These are phyloP conservation scores for Litoditis marina DNA, from an alignment of 2,888 invertebrate species.

Conservation along the genomic window DNA sequence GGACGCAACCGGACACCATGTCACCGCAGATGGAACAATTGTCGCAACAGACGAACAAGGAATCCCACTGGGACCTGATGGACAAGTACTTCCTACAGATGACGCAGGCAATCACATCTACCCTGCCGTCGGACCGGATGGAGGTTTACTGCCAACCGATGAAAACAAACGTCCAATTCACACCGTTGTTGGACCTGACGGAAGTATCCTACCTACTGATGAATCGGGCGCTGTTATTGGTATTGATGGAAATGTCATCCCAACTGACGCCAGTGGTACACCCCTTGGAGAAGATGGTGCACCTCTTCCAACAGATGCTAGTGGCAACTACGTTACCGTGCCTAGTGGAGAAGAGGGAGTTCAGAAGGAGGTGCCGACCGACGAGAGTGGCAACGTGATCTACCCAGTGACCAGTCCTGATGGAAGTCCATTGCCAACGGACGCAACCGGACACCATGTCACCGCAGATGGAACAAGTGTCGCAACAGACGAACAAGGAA, in stretches of 20 bases:
- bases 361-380: constrained; percentile 19
- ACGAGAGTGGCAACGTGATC: constrained; percentile 4
- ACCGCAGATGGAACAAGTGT: constrained; percentile 24
- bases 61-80: constrained; percentile 23
- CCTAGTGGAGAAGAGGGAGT: constrained; percentile 18
- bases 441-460: constrained; percentile 24
- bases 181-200: not conserved
- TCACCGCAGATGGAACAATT: constrained; percentile 21
- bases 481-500: constrained; percentile 28
- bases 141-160: constrained; percentile 19
- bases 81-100: constrained; percentile 28
- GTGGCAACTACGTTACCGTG: constrained; percentile 34
- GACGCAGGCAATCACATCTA: constrained; percentile 34
- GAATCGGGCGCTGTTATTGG: constrained; percentile 25
- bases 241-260: constrained; percentile 14
- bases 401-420: constrained; percentile 30
- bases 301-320: constrained; percentile 46
- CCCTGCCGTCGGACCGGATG: constrained; percentile 35
- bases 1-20: constrained; percentile 18
- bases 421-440: constrained; percentile 41
- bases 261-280: constrained; percentile 13
- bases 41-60: constrained; percentile 35
- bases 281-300: constrained; percentile 22
- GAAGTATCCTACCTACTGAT: constrained; percentile 18
- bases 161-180: not conserved